phyloP scores from a whole-genome alignment of 2,888 invertebrate species.

The Boloria selene region DNA sequence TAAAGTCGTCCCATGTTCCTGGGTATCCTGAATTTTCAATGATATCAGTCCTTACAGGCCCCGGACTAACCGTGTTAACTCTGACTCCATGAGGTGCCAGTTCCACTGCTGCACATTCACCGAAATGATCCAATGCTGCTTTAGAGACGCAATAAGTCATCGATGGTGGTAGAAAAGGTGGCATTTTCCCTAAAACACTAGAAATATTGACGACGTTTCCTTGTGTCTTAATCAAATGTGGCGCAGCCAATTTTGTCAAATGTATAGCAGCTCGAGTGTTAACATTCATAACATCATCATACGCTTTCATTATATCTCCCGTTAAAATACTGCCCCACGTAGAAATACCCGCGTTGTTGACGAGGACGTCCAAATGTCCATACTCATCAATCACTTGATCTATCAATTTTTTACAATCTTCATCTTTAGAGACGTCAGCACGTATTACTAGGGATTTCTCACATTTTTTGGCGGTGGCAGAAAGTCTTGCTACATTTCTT shows the following conservation, averaged over 20 bases:
- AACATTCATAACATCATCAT: conserved; percentile 49
- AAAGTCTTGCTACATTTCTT: conserved; percentile 40
- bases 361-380: conserved; percentile 46
- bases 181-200: conserved; percentile 41
- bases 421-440: conserved; percentile 46
- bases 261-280: conserved; percentile 51
- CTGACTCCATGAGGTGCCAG: conserved; percentile 81
- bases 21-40: neutral
- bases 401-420: conserved; percentile 41
- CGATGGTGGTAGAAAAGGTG: conserved; percentile 25
- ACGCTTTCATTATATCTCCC: conserved; percentile 43
- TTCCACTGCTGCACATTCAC: conserved; percentile 86
- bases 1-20: conserved; percentile 43
- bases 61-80: conserved; percentile 88
- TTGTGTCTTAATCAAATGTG: conserved; percentile 49
- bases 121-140: conserved; percentile 88
- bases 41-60: conserved; percentile 80
- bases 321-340: no score
- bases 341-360: conserved; percentile 49
- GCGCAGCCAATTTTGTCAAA: conserved; percentile 49
- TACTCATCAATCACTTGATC: conserved; percentile 41
- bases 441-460: conserved; percentile 36
- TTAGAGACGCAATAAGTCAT: conserved; percentile 86
- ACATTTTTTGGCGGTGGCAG: conserved; percentile 32
- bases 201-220: conserved; percentile 56